Percentiles rank a stretch among this genome's conserved stretches.
Conservation (phyloP, 2,797 vertebrate species). For the Karalla daura region DNA sequence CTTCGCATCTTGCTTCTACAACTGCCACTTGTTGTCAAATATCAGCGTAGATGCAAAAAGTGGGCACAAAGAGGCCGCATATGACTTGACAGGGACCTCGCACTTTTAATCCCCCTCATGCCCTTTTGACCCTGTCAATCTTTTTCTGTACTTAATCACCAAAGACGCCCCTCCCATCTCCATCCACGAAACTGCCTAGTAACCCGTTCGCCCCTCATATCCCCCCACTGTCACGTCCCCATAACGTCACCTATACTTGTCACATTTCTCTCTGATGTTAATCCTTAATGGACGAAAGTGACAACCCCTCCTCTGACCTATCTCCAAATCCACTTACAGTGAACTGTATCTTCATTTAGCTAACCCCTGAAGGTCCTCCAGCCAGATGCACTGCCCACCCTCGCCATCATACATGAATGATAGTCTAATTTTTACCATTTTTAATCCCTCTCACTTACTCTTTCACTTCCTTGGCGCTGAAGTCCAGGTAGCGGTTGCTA, state of each 20-base stretch:
- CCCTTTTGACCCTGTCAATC: conserved; percentile 18
- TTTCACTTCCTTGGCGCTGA: conserved; percentile 96
- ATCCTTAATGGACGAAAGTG: conserved; percentile 59
- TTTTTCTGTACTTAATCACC: conserved; percentile 43
- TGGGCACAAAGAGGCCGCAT: not conserved
- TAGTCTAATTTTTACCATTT: conserved; percentile 7
- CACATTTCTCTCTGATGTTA: conserved; percentile 40
- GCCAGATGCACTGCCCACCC: not conserved
- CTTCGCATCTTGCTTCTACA: conserved; percentile 10
- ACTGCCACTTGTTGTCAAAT: not conserved
- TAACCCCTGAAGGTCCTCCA: not conserved
- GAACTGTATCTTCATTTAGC: conserved; percentile 30
- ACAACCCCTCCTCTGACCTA: conserved; percentile 48
- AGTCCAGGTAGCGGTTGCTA: conserved; percentile 98
- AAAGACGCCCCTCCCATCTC: conserved; percentile 16
- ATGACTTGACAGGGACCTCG: not conserved
- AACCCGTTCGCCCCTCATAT: conserved; percentile 19
- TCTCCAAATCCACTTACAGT: conserved; percentile 66
- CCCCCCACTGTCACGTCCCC: not conserved
- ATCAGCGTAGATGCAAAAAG: not conserved
- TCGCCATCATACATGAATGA: not conserved
- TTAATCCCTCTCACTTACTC: conserved; percentile 85
- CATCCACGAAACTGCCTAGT: conserved; percentile 56
- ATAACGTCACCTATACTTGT: conserved; percentile 3
- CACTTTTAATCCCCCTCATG: conserved; percentile 2